These are phyloP conservation scores for Dolichallabes microphthalmus DNA, from an alignment of 2,113 vertebrate genomes.

Conservation along the genomic window DNA sequence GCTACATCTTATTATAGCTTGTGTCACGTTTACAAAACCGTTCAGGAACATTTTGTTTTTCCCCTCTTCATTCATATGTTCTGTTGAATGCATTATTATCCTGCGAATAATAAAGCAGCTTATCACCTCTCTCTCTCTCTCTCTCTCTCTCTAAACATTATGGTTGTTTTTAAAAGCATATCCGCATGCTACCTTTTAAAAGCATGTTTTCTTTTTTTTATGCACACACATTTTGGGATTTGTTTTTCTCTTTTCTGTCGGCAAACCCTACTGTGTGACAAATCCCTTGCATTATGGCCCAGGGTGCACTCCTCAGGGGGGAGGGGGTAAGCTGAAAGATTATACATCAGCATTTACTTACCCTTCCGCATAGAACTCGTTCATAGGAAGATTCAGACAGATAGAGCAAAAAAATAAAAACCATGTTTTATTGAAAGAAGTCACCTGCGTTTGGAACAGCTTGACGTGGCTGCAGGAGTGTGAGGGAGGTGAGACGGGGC, in stretches of 20 bases:
- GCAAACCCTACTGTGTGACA: conserved; percentile 60
- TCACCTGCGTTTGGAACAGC: background rate
- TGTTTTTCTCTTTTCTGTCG: conserved; percentile 21
- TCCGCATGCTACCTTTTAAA: conserved; percentile 5
- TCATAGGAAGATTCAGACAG: conserved; percentile 60
- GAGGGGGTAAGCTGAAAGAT: conserved; percentile 70
- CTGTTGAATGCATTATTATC: background rate
- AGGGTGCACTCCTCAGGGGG: conserved; percentile 63
- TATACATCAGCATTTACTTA: conserved; percentile 71
- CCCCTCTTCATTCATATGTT: background rate
- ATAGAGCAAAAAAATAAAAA: background rate
- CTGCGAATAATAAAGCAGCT: background rate
- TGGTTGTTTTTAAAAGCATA: background rate
- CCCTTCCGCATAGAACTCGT: conserved; percentile 63
- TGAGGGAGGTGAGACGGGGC: background rate
- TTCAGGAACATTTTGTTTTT: conserved; percentile 18
- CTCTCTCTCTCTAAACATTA: background rate
- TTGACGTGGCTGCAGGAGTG: background rate
- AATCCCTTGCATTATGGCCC: conserved; percentile 72
- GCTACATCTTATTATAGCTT: conserved; percentile 14
- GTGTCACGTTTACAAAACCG: conserved; percentile 9
- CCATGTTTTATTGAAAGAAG: background rate
- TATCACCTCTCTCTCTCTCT: conserved; percentile 9
- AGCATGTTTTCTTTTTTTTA: background rate
- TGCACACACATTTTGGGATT: background rate